Conservation (phyloP, 2,113 vertebrate species). For the Chlorodrepanis virens region DNA sequence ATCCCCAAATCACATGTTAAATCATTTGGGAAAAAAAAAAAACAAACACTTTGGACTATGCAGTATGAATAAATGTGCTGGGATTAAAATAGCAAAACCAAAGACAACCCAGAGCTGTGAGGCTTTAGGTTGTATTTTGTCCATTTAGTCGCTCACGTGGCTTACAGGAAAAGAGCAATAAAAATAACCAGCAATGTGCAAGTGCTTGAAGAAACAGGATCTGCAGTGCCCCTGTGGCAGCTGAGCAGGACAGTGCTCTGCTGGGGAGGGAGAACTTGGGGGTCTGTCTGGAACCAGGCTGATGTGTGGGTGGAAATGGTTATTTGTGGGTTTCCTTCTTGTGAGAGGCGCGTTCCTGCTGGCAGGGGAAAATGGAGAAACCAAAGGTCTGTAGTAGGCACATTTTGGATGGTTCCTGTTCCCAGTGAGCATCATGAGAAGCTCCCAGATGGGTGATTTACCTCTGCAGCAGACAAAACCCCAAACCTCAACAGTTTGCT, state of each 20-base stretch:
- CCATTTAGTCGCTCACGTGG: accelerated
- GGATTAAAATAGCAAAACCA: not conserved
- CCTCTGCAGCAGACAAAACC: not conserved
- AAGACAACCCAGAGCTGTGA: accelerated
- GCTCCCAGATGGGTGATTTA: not conserved
- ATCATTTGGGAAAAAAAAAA: not conserved
- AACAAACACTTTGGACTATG: not conserved
- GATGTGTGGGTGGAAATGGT: not conserved
- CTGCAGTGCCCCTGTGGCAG: not conserved
- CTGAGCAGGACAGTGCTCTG: not conserved
- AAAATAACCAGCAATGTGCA: not conserved
- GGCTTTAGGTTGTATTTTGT: not conserved
- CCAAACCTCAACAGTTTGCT: not conserved
- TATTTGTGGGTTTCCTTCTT: not conserved
- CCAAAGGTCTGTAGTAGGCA: not conserved
- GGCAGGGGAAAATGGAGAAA: not conserved
- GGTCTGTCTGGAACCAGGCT: not conserved
- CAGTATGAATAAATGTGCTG: not conserved
- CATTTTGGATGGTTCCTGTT: not conserved
- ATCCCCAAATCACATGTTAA: not conserved
- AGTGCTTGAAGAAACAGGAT: not conserved
- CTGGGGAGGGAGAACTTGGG: not conserved
- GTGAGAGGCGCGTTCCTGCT: not conserved
- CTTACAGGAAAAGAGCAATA: not conserved
- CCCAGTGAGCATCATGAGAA: accelerated